A percentile compares a stretch with the other conserved stretches of the same genome.
These are phyloP conservation scores for Erinaceus europaeus DNA, from an alignment of 2,113 vertebrate species.

Conservation along the genomic window DNA sequence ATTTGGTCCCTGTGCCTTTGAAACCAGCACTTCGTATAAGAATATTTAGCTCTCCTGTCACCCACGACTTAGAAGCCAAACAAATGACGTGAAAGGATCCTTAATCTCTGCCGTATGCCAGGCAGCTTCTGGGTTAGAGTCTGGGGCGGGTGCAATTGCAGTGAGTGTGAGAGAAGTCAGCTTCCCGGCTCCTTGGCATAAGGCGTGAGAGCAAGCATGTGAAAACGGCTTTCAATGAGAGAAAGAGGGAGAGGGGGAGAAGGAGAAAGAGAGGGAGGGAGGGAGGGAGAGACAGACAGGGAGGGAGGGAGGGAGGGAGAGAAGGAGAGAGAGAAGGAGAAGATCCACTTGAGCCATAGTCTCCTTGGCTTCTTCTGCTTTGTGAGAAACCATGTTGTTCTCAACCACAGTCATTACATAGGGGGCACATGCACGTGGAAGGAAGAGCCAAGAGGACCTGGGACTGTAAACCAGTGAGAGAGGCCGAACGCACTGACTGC, in stretches of 20 bases:
- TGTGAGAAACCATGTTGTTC: neutral
- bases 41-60: constrained; percentile 64
- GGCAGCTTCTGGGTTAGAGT: constrained; percentile 50
- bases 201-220: constrained; percentile 37
- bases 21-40: constrained; percentile 48
- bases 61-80: constrained; percentile 64
- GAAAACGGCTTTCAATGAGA: neutral
- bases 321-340: too few relatives aligned
- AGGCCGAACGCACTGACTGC: neutral
- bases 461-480: neutral
- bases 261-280: too few relatives aligned
- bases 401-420: neutral
- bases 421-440: neutral
- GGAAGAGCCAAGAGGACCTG: neutral
- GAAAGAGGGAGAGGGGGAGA: neutral
- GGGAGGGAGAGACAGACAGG: too few relatives aligned
- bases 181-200: constrained; percentile 49
- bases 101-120: constrained; percentile 63
- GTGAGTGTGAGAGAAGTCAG: constrained; percentile 52
- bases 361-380: neutral
- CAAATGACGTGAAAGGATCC: constrained; percentile 55
- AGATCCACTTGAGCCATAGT: neutral
- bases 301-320: too few relatives aligned
- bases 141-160: constrained; percentile 46
- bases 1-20: constrained; percentile 40